Evolutionary conservation across 2,113 vertebrate species (phyloP), one percentile per base, ranked within the genome.

Genomic region (Takifugu flavidus): DNA sequence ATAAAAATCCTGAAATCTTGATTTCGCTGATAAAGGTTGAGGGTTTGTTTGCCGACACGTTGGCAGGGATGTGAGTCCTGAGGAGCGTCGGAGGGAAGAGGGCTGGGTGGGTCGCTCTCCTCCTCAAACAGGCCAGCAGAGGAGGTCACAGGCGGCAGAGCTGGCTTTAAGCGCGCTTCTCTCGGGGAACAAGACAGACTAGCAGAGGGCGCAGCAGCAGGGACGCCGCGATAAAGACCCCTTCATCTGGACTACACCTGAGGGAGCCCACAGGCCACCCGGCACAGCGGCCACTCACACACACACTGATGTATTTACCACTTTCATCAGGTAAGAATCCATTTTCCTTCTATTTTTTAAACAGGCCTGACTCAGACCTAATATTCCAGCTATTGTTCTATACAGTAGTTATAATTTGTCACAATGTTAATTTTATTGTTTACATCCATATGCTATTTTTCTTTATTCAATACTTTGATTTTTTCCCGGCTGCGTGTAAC

Each of bases 201-300:
- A 79, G 78, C 79, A 77, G 52, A 86, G 84, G 69, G 73, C 80
- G 65, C 59, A 62, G 62, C 82, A 80, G 66, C 52, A 59, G 80
- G 82, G 82, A 83, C 70, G 28, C 55, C 69, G 67, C 71, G 34
- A 81, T 85, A 85, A 87, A 84, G 84, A 82, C 80, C 81, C 80
- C 82, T 89, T 88, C 86, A 89, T 89, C 79, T 89, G 83, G 85
- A 88, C 85, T 80, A 77, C 75, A 89, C 88, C 90, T 88, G 83
- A 73, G 88, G 88, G 77, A 87, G 80, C 71, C 83, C 62, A 75
- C 13, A 34, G 84, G 81, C 82, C 82, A 80, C 79, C 80, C 77
- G 67, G 68, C 70, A 65, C 68, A 77, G 67, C 54, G 59, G 69
- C 72, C 2, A 59, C 57, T 43, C 53, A 53, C 53, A 56, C 56